Evolutionary conservation across 1,140 invertebrate genomes (phyloP).

Genomic region (Berghia stephanieae): DNA sequence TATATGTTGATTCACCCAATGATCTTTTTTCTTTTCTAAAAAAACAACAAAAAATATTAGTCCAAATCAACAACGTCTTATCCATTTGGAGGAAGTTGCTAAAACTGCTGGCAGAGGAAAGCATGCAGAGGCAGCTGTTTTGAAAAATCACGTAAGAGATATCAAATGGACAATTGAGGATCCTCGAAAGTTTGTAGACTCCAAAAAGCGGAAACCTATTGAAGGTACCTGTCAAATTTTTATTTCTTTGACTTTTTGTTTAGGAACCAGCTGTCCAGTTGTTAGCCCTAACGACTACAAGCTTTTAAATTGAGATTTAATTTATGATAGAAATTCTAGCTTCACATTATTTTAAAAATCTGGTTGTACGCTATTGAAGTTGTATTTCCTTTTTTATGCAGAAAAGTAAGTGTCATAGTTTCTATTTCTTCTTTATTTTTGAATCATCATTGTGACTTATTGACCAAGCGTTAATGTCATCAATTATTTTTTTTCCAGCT

Average conservation of each 20-base stretch:
- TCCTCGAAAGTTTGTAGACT: slow-evolving; percentile 82
- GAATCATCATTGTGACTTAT: not conserved
- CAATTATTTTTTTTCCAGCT: slow-evolving; percentile 72
- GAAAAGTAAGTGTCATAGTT: not conserved
- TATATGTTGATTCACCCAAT: not conserved
- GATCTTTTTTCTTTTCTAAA: too few species aligned
- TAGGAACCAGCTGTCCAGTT: too few species aligned
- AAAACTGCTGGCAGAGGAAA: slow-evolving; percentile 87
- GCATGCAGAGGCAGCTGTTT: slow-evolving; percentile 71
- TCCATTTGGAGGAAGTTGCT: slow-evolving; percentile 90
- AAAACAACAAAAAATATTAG: too few species aligned
- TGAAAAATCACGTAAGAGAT: slow-evolving; percentile 79
- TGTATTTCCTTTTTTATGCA: not conserved
- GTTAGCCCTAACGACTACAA: too few species aligned
- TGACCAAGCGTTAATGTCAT: not conserved
- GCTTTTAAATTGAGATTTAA: not conserved
- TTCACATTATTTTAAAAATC: not conserved
- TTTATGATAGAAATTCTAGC: not conserved
- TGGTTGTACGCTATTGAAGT: not conserved
- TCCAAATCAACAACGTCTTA: slow-evolving; percentile 71
- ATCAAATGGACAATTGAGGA: slow-evolving; percentile 90
- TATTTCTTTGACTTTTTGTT: not conserved
- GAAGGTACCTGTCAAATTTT: slow-evolving; percentile 62
- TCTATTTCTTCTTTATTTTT: not conserved
- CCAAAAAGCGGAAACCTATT: slow-evolving; percentile 80